Percentiles rank a stretch among this genome's conserved stretches.
These are phyloP conservation scores for Epizoanthus ramosus DNA, from an alignment of 92 coral and sea anemone genomes.

Conservation along the genomic window DNA sequence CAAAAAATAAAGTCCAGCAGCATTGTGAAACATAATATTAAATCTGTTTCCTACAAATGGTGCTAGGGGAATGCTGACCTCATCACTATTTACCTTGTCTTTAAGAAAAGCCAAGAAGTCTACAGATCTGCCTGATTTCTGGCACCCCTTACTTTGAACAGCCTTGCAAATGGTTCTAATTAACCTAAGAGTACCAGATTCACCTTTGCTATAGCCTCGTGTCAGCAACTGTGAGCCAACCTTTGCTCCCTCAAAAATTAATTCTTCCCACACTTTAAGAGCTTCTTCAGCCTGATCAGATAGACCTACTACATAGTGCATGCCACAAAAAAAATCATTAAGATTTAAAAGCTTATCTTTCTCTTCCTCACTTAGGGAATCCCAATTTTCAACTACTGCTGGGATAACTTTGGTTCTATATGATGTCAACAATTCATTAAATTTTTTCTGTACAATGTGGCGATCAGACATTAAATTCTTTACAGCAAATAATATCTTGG, in stretches of 20 bases:
- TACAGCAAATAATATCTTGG: slow-evolving; percentile 14
- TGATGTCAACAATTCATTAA: not conserved
- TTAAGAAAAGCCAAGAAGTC: slow-evolving; percentile 12
- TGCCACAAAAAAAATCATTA: not conserved
- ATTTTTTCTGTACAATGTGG: slow-evolving; percentile 28
- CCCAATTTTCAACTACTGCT: slow-evolving; percentile 25
- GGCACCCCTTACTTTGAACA: slow-evolving; percentile 47
- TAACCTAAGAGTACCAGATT: slow-evolving; percentile 42
- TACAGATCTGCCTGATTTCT: slow-evolving; percentile 37
- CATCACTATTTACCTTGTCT: not conserved
- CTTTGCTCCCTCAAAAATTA: too few species aligned
- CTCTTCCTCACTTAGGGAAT: not conserved
- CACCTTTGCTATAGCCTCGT: slow-evolving; percentile 20
- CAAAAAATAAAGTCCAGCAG: slow-evolving; percentile 21
- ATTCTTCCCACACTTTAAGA: too few species aligned
- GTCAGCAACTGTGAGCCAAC: too few species aligned
- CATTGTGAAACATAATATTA: slow-evolving; percentile 46
- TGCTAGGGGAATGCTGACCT: slow-evolving; percentile 38
- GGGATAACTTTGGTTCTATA: slow-evolving; percentile 19
- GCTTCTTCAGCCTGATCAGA: too few species aligned
- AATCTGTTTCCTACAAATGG: slow-evolving; percentile 37
- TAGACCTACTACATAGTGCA: too few species aligned
- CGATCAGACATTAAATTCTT: slow-evolving; percentile 31
- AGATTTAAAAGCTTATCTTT: not conserved
- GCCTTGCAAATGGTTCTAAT: slow-evolving; percentile 46